These are phyloP conservation scores for Ellobius talpinus DNA, from an alignment of 2,113 vertebrate species.

Conservation along the genomic window DNA sequence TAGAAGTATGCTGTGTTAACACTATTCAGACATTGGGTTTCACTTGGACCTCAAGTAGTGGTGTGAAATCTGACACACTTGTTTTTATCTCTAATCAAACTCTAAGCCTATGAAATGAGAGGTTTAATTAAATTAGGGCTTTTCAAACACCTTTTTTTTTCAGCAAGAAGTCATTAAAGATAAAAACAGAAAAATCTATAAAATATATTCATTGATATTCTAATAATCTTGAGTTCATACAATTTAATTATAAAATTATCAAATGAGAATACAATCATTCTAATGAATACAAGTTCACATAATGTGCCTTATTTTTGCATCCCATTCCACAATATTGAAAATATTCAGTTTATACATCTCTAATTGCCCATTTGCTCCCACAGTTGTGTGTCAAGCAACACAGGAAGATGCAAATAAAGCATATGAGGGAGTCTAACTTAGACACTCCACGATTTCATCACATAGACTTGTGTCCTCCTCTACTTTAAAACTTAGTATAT, in stretches of 20 bases:
- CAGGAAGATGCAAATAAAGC: not conserved
- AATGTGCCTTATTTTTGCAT: not conserved
- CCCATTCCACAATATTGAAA: not conserved
- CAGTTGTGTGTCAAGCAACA: not conserved
- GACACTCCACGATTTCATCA: not conserved
- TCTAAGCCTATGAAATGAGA: slow-evolving; percentile 54
- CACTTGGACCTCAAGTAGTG: not conserved
- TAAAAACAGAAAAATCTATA: not conserved
- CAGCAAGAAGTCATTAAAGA: slow-evolving; percentile 12
- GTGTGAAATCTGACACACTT: slow-evolving; percentile 33
- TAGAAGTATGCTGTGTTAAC: not conserved
- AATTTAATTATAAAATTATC: not conserved
- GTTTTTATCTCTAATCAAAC: slow-evolving; percentile 45
- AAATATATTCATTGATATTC: not conserved
- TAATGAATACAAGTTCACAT: slow-evolving; percentile 9
- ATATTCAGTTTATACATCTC: not conserved
- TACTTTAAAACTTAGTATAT: slow-evolving; percentile 24
- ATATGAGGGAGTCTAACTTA: not conserved
- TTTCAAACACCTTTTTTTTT: not conserved
- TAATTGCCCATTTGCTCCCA: not conserved
- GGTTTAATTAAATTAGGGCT: not conserved
- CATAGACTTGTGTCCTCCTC: not conserved
- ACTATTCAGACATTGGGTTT: slow-evolving; percentile 16
- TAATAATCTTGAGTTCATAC: slow-evolving; percentile 8
- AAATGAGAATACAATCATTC: not conserved